Base-by-base conservation (phyloP, 2,888 invertebrate genomes). In the Beris chalybata region DNA sequence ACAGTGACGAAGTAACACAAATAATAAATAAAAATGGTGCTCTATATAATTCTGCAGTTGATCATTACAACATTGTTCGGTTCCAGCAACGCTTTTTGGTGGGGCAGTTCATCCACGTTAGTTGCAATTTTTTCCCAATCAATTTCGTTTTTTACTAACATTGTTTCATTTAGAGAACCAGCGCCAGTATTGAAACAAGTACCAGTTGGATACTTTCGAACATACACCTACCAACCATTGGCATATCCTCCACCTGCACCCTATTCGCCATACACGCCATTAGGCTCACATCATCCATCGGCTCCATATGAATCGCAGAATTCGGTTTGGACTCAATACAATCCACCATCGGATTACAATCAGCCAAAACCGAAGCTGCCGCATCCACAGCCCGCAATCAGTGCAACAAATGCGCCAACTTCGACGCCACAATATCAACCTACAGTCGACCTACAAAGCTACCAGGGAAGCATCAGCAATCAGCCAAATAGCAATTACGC, bases 191-290 rank as follows among this genome's bases (percentile, higher is more conserved):
- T 70, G n/a, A 70, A 70, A 59, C 72, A 70, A 63, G 59, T 72
- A 15, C 72, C 72, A 4, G 63, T 72, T 12, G 70, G 71, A 61
- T 72, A 72, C 64, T 72, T 72, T 64, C 67, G 72, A 53, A 67
- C 72, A 7, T 72, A 70, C 32, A 72, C 72, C 22, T 72, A 72
- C 57, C 72, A 72, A 43, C 72, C 72, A n/a, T 50, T 70, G 13
- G 45, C 67, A n/a, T 61, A 52, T 43, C 29, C 58, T 47, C 31
- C 52, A 2, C 67, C 67, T 5, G 61, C 64, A 59, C 30, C 68
- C 48, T 56, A 64, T 50, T 64, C 61, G 1, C 55, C 63, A 9
- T 55, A 50, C 7, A 44, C 67, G 11, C 68, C 67, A 31, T 50
- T 47, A 4, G 52, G 54, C 13, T 48, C 67, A 5, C 58, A 66